phyloP scores from a whole-genome alignment of 2,888 invertebrate genomes.

The Caenorhabditis wallacei region DNA sequence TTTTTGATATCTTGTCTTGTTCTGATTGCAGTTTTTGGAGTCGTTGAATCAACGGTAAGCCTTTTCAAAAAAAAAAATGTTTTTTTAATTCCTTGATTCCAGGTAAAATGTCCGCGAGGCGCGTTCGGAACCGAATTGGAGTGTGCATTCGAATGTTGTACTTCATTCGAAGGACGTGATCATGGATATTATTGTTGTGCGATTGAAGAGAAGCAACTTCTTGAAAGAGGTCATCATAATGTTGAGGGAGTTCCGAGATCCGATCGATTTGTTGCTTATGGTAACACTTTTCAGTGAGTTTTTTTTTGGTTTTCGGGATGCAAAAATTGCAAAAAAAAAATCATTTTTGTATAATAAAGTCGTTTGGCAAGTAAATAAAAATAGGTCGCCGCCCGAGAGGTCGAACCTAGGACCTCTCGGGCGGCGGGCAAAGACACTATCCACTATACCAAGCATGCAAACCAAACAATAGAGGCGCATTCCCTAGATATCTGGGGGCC shows the following conservation, averaged over 20 bases:
- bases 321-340: not conserved
- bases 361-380: too few relatives aligned
- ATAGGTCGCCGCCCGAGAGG: too few relatives aligned
- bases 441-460: too few relatives aligned
- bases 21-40: conserved; percentile 9
- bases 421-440: too few relatives aligned
- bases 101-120: conserved; percentile 73
- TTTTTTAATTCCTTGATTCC: not conserved
- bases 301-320: not conserved
- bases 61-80: too few relatives aligned
- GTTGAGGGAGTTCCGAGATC: conserved; percentile 65
- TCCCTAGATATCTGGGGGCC: too few relatives aligned
- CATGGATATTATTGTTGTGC: conserved; percentile 82
- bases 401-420: too few relatives aligned
- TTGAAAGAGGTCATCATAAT: conserved; percentile 47
- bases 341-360: too few relatives aligned
- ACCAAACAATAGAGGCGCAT: too few relatives aligned
- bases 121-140: conserved; percentile 70
- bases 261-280: conserved; percentile 79
- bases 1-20: conserved; percentile 20
- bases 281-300: conserved; percentile 80
- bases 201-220: conserved; percentile 70
- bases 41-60: conserved; percentile 36
- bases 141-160: conserved; percentile 79
- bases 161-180: conserved; percentile 73